A percentile compares a stretch with the other conserved stretches of the same genome.
Conservation (phyloP, 2,888 invertebrate genomes). For the Lottia scabra region DNA sequence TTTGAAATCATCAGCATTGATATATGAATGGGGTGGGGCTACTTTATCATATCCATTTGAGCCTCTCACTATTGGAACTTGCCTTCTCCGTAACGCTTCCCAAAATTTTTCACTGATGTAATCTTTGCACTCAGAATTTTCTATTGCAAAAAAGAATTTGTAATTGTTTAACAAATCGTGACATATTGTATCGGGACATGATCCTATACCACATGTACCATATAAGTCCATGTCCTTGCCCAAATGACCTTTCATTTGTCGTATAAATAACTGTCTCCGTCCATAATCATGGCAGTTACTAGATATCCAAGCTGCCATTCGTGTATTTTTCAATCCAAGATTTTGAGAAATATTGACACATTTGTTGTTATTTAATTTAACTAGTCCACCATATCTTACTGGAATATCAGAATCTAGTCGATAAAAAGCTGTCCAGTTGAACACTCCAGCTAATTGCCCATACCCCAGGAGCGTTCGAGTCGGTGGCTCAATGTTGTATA, state of each 20-base stretch:
- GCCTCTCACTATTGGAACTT: slow-evolving; percentile 52
- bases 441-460: slow-evolving; percentile 34
- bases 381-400: slow-evolving; percentile 40
- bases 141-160: slow-evolving; percentile 51
- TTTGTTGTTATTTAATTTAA: slow-evolving; percentile 19
- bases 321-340: slow-evolving; percentile 25
- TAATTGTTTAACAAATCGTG: slow-evolving; percentile 36
- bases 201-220: slow-evolving; percentile 42
- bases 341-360: slow-evolving; percentile 25
- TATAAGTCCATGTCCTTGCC: slow-evolving; percentile 35
- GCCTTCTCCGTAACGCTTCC: slow-evolving; percentile 36
- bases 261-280: slow-evolving; percentile 27
- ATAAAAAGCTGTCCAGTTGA: slow-evolving; percentile 56
- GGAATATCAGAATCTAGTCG: slow-evolving; percentile 45
- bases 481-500: slow-evolving; percentile 50
- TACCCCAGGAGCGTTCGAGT: slow-evolving; percentile 39
- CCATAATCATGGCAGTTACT: slow-evolving; percentile 38
- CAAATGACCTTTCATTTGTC: slow-evolving; percentile 17
- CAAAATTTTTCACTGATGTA: slow-evolving; percentile 56
- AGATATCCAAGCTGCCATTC: slow-evolving; percentile 39
- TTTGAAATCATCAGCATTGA: slow-evolving; percentile 41
- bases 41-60: slow-evolving; percentile 30
- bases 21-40: slow-evolving; percentile 32
- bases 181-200: slow-evolving; percentile 33
- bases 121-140: slow-evolving; percentile 49